These are phyloP conservation scores for Gonatopus flavifemur DNA, from an alignment of 1,140 invertebrate species.

Conservation along the genomic window DNA sequence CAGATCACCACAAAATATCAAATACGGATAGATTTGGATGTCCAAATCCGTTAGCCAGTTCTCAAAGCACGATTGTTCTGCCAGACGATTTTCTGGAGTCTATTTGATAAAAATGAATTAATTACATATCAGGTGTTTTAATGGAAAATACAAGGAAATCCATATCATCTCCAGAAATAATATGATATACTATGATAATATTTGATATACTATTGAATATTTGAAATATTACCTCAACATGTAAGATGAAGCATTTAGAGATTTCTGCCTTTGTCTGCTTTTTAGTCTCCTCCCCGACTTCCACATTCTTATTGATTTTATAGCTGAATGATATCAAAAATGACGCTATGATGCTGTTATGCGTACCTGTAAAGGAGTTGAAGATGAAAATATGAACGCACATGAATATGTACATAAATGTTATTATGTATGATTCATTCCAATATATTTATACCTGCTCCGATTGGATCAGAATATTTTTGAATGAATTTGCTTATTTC, in stretches of 20 bases:
- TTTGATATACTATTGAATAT: not conserved
- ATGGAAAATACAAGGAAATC: too few relatives aligned
- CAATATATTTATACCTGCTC: conserved; percentile 2
- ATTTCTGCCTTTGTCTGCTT: conserved; percentile 7
- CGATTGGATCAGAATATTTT: too few relatives aligned
- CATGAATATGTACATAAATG: too few relatives aligned
- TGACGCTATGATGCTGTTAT: conserved; percentile 7
- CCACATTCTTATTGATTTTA: conserved; percentile 2
- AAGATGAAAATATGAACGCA: not conserved
- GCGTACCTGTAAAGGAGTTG: conserved; percentile 1
- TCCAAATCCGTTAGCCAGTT: not conserved
- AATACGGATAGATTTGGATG: not conserved
- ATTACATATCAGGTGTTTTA: too few relatives aligned
- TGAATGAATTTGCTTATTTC: too few relatives aligned
- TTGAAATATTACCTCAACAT: conserved; percentile 7
- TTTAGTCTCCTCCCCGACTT: not conserved
- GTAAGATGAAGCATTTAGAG: conserved; percentile 11
- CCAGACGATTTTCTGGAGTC: not conserved
- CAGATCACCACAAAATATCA: too few relatives aligned
- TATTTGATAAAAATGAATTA: too few relatives aligned
- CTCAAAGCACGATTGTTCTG: too few relatives aligned
- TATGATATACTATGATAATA: not conserved
- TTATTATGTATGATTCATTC: not conserved
- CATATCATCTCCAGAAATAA: not conserved
- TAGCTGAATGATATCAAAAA: conserved; percentile 1